A percentile compares a stretch with the other conserved stretches of the same genome.
These are phyloP conservation scores for Chelmon rostratus DNA, from an alignment of 2,797 vertebrate genomes.

Conservation along the genomic window DNA sequence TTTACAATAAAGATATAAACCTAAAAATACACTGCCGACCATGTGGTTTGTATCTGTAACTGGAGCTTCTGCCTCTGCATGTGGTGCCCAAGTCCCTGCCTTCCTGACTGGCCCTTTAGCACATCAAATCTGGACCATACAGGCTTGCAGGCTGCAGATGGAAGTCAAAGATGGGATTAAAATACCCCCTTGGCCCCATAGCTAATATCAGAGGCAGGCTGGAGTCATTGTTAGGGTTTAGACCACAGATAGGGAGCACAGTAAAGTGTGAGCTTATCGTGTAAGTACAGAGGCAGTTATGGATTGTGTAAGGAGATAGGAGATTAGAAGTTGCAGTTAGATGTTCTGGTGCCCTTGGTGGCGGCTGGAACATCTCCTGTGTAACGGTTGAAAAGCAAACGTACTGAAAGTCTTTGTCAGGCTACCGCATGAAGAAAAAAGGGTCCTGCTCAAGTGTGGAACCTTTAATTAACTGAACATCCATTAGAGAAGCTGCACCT, in stretches of 20 bases:
- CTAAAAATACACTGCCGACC: slow-evolving; percentile 19
- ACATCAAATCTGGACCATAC: slow-evolving; percentile 55
- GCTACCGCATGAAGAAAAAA: slow-evolving; percentile 1
- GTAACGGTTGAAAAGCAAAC: slow-evolving; percentile 42
- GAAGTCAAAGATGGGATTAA: slow-evolving; percentile 70
- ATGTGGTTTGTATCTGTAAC: slow-evolving; percentile 48
- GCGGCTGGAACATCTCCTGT: slow-evolving; percentile 24
- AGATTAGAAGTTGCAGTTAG: slow-evolving; percentile 69
- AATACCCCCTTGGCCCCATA: slow-evolving; percentile 63
- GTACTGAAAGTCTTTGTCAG: slow-evolving; percentile 8
- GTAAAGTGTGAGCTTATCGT: slow-evolving; percentile 73
- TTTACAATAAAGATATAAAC: neutral
- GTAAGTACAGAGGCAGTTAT: slow-evolving; percentile 60
- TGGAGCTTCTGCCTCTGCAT: slow-evolving; percentile 36
- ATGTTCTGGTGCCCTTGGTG: slow-evolving; percentile 42
- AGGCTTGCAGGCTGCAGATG: slow-evolving; percentile 62
- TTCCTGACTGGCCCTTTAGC: slow-evolving; percentile 55
- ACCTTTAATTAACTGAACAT: slow-evolving; percentile 25
- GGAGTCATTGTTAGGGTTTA: slow-evolving; percentile 58
- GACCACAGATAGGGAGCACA: slow-evolving; percentile 54
- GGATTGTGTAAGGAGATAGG: slow-evolving; percentile 62
- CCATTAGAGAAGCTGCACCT: neutral
- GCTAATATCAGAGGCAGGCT: slow-evolving; percentile 73
- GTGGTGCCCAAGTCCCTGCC: slow-evolving; percentile 39
- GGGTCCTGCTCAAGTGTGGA: neutral